Base-by-base conservation (phyloP, 2,888 invertebrate species). In the Agonum fuliginosum region DNA sequence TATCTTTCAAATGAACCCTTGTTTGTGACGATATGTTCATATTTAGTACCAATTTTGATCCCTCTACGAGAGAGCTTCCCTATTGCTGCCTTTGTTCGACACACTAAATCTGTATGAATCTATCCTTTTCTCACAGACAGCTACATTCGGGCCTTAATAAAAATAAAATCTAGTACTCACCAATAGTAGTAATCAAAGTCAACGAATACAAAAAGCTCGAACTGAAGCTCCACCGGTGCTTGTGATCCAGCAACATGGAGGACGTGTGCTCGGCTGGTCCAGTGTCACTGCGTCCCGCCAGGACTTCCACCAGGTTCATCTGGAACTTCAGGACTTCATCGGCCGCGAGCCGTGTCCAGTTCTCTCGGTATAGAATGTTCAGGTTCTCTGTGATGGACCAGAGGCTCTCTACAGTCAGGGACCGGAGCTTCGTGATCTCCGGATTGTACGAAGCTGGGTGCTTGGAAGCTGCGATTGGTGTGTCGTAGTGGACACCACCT, bases 171-270 rank as follows among this genome's bases (percentile, higher is more conserved):
- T 37, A n/a, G 43, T 78, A 88, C 93, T 92, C 87, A 97, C 97
- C 97, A 82, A 97, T 97, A 41, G 97, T 97, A 5, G 97, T 97
- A 84, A 97, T 97, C 81, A 98, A 92, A 14, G 97, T 97, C 82
- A 97, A 89, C 22, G 97, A 97, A 86, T 97, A 98, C 67, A 98
- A 90, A 85, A 97, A 95, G 81, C 97, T 96, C 81, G 95, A 95
- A 80, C 96, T 94, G 86, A 97, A 96, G 58, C 95, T 95, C 97
- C 97, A 97, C 82, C 93, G 90, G 84, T 94, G 93, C 51, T 82
- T 82, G 65, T 86, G 85, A 62, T 83, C 81, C 78, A 85, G 84
- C 54, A 84, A 83, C n/a, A 87, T 81, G 2, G 84, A 84, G 14
- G 79, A 83, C 86, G 89, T 86, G 85, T 89, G 89, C 3, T 88